Evolutionary conservation across 2,888 invertebrate genomes (phyloP), one percentile per base, ranked within the genome.

Genomic region (Stenodera caucasica): DNA sequence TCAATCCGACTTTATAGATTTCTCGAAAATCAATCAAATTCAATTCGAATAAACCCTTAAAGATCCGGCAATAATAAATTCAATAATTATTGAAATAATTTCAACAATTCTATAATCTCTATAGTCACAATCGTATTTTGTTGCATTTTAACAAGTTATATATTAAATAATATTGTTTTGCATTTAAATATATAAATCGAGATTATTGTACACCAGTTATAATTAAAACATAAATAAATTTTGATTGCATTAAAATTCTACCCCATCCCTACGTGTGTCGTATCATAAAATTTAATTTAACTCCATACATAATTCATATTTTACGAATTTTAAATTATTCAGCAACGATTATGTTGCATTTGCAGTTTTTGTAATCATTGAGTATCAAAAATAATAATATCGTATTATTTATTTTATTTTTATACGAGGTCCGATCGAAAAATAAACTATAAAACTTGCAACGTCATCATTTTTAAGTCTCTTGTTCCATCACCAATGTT

Each of bases 311-410:
- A 11, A 55, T 55, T 57, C 15, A 52, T 57, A 50, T 35, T 35
- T 26, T 49, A 37, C 49, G 14, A 53, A 60, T 55, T 53, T 33
- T 49, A 15, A 37, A 23, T 26, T 33, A 57, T 33, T 57, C 57
- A 61, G 37, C 51, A 57, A 57, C 26, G 50, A 32, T 30, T 55
- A 52, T 57, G 26, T 57, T 51, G 45, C 37, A 35, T 57, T 15
- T 49, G 33, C 26, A 26, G 26, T 26, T 26, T 26, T 26, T 26
- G 26, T 26, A n/a, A n/a, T n/a, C n/a, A n/a, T n/a, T n/a, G n/a
- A n/a, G n/a, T n/a, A n/a, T n/a, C n/a, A n/a, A n/a, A n/a, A n/a
- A n/a, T n/a, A n/a, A n/a, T n/a, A n/a, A n/a, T n/a, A n/a, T n/a
- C n/a, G n/a, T n/a, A n/a, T n/a, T n/a, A n/a, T n/a, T n/a, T n/a